These are phyloP conservation scores for Batillaria attramentaria DNA, from an alignment of 1,140 invertebrate species.

Conservation along the genomic window DNA sequence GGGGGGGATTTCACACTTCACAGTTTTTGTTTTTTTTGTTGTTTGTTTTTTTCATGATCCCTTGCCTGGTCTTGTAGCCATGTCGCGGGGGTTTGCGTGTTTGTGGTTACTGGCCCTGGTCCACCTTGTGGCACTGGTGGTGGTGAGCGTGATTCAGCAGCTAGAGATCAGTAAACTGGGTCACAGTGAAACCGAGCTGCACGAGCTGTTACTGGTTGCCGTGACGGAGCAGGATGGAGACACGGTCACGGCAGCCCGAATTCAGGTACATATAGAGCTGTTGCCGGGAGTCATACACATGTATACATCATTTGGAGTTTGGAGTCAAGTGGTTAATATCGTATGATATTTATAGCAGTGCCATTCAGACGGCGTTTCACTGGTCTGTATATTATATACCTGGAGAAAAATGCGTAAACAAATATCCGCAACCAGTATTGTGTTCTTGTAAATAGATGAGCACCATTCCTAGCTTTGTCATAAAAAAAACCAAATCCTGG, in stretches of 20 bases:
- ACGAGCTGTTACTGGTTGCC: background rate
- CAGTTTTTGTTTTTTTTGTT: background rate
- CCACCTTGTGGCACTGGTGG: background rate
- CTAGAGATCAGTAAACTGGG: background rate
- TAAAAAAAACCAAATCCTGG: too few species aligned
- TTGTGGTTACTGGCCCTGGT: constrained; percentile 1
- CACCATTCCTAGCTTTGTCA: too few species aligned
- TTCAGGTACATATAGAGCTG: background rate
- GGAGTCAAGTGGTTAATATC: background rate
- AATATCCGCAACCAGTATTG: too few species aligned
- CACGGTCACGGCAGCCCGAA: background rate
- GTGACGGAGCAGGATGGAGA: background rate
- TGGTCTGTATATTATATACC: background rate
- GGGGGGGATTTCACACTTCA: too few species aligned
- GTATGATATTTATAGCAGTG: background rate
- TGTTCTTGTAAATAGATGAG: too few species aligned
- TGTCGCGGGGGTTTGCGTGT: background rate
- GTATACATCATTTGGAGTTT: background rate
- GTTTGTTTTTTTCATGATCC: background rate
- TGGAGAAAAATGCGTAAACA: too few species aligned
- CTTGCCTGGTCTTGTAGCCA: background rate
- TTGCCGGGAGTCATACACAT: background rate
- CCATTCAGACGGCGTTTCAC: background rate
- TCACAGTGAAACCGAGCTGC: background rate
- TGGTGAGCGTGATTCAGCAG: background rate